phyloP scores from a whole-genome alignment of 2,888 invertebrate genomes.

The Meta bourneti region DNA sequence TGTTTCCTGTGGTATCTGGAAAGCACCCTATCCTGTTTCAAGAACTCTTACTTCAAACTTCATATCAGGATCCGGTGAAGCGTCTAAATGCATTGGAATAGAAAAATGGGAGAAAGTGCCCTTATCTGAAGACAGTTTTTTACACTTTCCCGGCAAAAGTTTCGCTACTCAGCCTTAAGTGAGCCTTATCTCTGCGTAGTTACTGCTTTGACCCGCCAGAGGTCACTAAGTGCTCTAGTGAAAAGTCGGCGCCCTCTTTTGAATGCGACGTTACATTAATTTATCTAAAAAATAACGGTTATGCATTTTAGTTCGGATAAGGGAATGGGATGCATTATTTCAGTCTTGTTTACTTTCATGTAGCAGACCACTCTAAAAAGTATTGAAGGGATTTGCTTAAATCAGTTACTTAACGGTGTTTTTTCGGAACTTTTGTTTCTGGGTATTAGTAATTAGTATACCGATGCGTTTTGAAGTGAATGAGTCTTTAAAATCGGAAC shows the following conservation, averaged over 20 bases:
- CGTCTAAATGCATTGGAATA: constrained; percentile 32
- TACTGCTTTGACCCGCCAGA: constrained; percentile 41
- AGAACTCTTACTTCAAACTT: not conserved
- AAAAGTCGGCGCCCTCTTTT: constrained; percentile 22
- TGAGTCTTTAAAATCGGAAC: too few relatives aligned
- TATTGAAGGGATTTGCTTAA: not conserved
- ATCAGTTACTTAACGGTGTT: too few relatives aligned
- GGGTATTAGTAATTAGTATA: too few relatives aligned
- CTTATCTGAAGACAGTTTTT: constrained; percentile 25
- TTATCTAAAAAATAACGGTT: not conserved
- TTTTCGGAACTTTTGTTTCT: too few relatives aligned
- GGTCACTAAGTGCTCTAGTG: constrained; percentile 60
- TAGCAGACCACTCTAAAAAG: not conserved
- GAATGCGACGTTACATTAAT: constrained; percentile 1
- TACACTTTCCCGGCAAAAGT: not conserved
- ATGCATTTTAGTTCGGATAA: constrained; percentile 22
- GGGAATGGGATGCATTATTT: not conserved
- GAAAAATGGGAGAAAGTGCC: constrained; percentile 10
- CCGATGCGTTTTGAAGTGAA: too few relatives aligned
- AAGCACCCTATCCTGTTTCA: constrained; percentile 19
- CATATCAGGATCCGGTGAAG: not conserved
- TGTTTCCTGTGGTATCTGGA: constrained; percentile 8
- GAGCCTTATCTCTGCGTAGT: constrained; percentile 43
- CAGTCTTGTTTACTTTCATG: not conserved
- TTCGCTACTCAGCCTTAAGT: constrained; percentile 26